These are phyloP conservation scores for Leucania comma DNA, from an alignment of 2,888 invertebrate species.

Conservation along the genomic window DNA sequence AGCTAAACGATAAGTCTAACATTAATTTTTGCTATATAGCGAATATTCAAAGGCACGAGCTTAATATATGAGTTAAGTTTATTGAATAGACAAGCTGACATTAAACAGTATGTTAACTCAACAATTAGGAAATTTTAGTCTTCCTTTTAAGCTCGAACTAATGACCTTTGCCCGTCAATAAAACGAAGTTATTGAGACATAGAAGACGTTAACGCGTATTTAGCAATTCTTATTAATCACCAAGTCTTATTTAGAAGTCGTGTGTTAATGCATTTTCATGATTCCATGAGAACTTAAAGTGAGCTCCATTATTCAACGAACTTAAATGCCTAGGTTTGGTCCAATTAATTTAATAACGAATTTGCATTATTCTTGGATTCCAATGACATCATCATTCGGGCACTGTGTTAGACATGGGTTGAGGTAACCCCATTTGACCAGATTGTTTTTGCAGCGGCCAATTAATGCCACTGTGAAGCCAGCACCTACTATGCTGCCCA, in stretches of 20 bases:
- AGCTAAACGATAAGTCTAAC: neutral
- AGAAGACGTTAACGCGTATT: slow-evolving; percentile 39
- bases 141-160: slow-evolving; percentile 2
- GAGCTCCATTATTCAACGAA: slow-evolving; percentile 37
- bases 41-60: neutral
- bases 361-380: neutral
- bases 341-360: slow-evolving; percentile 14
- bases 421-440: too few species aligned
- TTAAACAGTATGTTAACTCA: neutral
- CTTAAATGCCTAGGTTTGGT: slow-evolving; percentile 9
- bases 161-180: slow-evolving; percentile 40
- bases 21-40: neutral
- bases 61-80: neutral
- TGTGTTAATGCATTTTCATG: slow-evolving; percentile 47
- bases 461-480: too few species aligned
- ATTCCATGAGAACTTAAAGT: slow-evolving; percentile 22
- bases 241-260: slow-evolving; percentile 43
- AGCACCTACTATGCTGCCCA: too few species aligned
- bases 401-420: too few species aligned
- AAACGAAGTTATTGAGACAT: slow-evolving; percentile 50
- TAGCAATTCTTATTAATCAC: slow-evolving; percentile 52
- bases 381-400: slow-evolving; percentile 7
- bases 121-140: slow-evolving; percentile 12
- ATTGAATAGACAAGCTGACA: neutral
- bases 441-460: too few species aligned